These are phyloP conservation scores for Aleiodes sp. DNA, from an alignment of 1,140 invertebrate species.

Conservation along the genomic window DNA sequence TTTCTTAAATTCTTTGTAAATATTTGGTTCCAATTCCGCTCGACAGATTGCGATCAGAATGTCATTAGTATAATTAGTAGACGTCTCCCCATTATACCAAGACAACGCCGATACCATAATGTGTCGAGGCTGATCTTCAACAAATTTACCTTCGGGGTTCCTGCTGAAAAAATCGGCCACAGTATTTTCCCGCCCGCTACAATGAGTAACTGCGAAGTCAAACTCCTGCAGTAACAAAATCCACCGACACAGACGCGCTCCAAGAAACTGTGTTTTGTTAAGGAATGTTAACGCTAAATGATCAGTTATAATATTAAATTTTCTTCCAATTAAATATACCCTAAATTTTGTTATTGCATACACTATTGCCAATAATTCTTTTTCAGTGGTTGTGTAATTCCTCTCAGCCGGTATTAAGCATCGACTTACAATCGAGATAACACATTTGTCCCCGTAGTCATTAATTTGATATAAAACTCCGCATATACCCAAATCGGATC, in stretches of 20 bases:
- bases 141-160: constrained; percentile 5
- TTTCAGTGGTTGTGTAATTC: neutral
- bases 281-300: neutral
- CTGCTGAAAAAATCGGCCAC: neutral
- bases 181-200: neutral
- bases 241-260: neutral
- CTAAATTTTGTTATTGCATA: neutral
- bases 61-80: neutral
- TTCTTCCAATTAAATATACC: neutral
- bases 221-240: neutral
- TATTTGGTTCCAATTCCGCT: neutral
- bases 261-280: neutral
- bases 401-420: neutral
- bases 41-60: neutral
- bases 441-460: neutral
- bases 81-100: neutral
- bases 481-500: neutral
- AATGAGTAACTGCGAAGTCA: neutral
- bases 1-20: neutral
- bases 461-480: neutral
- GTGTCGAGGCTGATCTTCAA: neutral
- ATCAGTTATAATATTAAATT: neutral
- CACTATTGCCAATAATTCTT: constrained; percentile 26
- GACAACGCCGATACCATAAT: neutral
- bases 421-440: neutral